Evolutionary conservation across 2,797 vertebrate genomes (phyloP).

Genomic region (Lutra lutra): DNA sequence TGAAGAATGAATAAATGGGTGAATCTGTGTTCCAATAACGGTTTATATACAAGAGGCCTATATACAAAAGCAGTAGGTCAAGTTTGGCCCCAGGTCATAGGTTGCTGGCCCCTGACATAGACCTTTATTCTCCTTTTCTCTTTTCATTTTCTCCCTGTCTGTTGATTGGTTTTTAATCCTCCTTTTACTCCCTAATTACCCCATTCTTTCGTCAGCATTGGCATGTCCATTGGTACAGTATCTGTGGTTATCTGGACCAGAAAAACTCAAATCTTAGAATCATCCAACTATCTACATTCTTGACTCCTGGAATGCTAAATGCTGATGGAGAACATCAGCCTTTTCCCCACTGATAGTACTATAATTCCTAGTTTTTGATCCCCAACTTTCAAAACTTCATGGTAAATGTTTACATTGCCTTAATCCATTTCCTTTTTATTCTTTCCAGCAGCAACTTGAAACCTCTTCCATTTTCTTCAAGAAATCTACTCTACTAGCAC

Average conservation of each 20-base stretch:
- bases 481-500: not conserved
- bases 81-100: not conserved
- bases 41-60: not conserved
- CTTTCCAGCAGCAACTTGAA: not conserved
- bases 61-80: not conserved
- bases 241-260: not conserved
- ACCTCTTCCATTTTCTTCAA: not conserved
- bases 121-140: not conserved
- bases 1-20: not conserved
- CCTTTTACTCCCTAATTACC: not conserved
- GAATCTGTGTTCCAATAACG: not conserved
- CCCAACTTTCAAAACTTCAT: not conserved
- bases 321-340: not conserved
- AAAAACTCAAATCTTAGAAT: not conserved
- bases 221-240: not conserved
- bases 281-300: not conserved
- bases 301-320: not conserved
- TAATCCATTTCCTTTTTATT: not conserved
- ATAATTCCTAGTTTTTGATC: not conserved
- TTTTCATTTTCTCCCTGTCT: not conserved
- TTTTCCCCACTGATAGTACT: not conserved
- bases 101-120: not conserved
- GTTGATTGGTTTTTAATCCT: not conserved
- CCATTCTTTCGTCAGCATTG: not conserved
- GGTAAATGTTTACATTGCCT: not conserved